Evolutionary conservation across 2,797 vertebrate species (phyloP).

Genomic region (Clarias laeviceps): DNA sequence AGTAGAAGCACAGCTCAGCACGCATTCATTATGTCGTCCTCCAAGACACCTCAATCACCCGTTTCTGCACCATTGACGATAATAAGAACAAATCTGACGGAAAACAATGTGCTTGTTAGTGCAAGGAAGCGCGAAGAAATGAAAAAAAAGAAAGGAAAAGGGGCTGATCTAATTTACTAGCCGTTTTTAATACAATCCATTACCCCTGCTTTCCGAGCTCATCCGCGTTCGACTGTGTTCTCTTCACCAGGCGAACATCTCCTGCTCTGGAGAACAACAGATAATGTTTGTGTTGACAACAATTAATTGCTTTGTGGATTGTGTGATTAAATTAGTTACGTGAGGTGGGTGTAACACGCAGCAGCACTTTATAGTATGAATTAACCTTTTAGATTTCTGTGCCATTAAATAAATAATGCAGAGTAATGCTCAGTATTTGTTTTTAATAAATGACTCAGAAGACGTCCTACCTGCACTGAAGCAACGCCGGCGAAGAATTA

Average conservation of each 20-base stretch:
- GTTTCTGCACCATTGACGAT: constrained; percentile 55
- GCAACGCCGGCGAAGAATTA: background rate
- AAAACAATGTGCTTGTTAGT: constrained; percentile 57
- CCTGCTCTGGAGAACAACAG: constrained; percentile 47
- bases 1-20: constrained; percentile 37
- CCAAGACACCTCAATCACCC: constrained; percentile 42
- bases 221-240: constrained; percentile 53
- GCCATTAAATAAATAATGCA: constrained; percentile 61
- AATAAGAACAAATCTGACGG: constrained; percentile 55
- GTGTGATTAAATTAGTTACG: constrained; percentile 74
- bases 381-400: constrained; percentile 58
- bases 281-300: constrained; percentile 71
- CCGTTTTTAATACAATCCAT: constrained; percentile 64
- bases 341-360: constrained; percentile 67
- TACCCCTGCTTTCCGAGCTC: constrained; percentile 68
- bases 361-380: constrained; percentile 35
- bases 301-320: constrained; percentile 76
- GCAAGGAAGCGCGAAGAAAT: constrained; percentile 13
- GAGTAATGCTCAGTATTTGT: constrained; percentile 44
- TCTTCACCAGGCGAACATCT: constrained; percentile 38
- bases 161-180: constrained; percentile 69
- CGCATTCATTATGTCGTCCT: constrained; percentile 56
- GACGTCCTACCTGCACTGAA: background rate
- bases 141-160: constrained; percentile 60
- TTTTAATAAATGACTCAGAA: constrained; percentile 12